Evolutionary conservation across 2,888 invertebrate species (phyloP).

Genomic region (Cephus pulcher): DNA sequence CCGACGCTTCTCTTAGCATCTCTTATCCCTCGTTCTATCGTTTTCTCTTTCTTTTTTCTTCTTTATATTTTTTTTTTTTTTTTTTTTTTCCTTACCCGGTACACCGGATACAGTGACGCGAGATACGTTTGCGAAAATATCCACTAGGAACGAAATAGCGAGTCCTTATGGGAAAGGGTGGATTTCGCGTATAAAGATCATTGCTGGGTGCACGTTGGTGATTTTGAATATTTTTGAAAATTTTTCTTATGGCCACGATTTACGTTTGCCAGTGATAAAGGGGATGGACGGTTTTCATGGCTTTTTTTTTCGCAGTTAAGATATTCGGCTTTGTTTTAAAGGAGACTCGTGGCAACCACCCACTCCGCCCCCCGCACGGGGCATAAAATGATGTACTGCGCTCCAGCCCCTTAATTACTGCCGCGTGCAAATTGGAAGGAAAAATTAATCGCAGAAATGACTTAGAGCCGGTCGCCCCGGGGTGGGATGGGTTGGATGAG

Average conservation of each 20-base stretch:
- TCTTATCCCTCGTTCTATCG: not conserved
- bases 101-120: not conserved
- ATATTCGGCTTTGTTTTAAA: slow-evolving; percentile 58
- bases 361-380: slow-evolving; percentile 29
- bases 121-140: not conserved
- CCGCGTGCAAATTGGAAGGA: slow-evolving; percentile 68
- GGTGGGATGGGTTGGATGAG: slow-evolving; percentile 49
- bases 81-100: not conserved
- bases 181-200: not conserved
- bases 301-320: slow-evolving; percentile 8
- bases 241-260: not conserved
- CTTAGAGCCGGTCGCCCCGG: slow-evolving; percentile 56
- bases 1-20: not conserved
- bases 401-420: slow-evolving; percentile 65
- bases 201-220: not conserved
- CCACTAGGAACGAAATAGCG: not conserved
- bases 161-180: not conserved
- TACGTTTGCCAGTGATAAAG: not conserved
- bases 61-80: not conserved
- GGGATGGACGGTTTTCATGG: not conserved
- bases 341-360: slow-evolving; percentile 29
- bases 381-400: slow-evolving; percentile 58
- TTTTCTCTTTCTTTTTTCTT: not conserved
- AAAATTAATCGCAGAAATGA: slow-evolving; percentile 68
- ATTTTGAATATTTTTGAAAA: not conserved